Conservation (phyloP, 2,888 invertebrate species). For the Leptodirus hochenwartii region DNA sequence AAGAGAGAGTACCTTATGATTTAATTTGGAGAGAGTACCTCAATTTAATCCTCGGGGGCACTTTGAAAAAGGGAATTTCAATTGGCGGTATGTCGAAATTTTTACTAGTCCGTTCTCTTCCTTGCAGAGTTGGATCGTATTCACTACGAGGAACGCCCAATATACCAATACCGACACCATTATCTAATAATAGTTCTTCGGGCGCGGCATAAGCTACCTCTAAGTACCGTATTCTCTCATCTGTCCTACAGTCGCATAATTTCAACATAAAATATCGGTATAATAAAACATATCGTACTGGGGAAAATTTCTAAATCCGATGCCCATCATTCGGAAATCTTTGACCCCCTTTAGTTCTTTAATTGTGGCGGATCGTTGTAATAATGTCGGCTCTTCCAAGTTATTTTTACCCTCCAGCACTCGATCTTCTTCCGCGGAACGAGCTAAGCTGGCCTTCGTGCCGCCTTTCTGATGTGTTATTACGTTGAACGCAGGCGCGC, state of each 20-base stretch:
- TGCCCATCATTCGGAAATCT: conserved; percentile 37
- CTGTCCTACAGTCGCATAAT: conserved; percentile 15
- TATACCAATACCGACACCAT: conserved; percentile 36
- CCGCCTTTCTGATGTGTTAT: conserved; percentile 28
- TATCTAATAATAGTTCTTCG: conserved; percentile 31
- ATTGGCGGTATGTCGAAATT: conserved; percentile 13
- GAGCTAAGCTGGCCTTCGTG: conserved; percentile 26
- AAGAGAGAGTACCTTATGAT: too few relatives aligned
- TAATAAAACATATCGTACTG: conserved; percentile 2
- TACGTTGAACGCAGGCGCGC: conserved; percentile 39
- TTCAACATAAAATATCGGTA: not conserved
- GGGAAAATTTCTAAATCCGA: conserved; percentile 26
- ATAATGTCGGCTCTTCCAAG: conserved; percentile 34
- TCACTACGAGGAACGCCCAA: conserved; percentile 34
- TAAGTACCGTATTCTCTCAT: conserved; percentile 32
- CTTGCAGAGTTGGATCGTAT: conserved; percentile 37
- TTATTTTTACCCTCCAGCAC: conserved; percentile 35
- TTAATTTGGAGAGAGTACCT: too few relatives aligned
- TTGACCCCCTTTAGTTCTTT: conserved; percentile 39
- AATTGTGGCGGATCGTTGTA: conserved; percentile 36
- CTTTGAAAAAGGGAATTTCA: conserved; percentile 16
- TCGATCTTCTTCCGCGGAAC: conserved; percentile 26
- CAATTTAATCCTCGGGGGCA: too few relatives aligned
- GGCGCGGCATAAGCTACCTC: conserved; percentile 33
- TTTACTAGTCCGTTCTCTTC: conserved; percentile 18